A percentile compares a stretch with the other conserved stretches of the same genome.
These are phyloP conservation scores for Molossus molossus DNA, from an alignment of 2,797 vertebrate species.

Conservation along the genomic window DNA sequence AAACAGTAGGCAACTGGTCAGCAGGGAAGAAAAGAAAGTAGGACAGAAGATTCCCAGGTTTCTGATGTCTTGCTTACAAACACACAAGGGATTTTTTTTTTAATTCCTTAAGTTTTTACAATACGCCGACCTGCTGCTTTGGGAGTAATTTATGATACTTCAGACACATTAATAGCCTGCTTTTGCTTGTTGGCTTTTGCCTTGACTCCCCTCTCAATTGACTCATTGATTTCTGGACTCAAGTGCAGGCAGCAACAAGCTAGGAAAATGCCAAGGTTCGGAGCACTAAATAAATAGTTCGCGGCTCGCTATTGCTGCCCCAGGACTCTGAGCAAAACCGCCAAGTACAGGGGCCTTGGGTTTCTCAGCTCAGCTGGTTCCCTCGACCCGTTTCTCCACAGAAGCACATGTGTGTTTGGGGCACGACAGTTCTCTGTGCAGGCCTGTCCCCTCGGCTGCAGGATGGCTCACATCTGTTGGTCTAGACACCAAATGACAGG, in stretches of 20 bases:
- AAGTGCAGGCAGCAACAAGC: not conserved
- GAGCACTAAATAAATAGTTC: not conserved
- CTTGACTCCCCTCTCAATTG: conserved; percentile 26
- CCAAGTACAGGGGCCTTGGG: not conserved
- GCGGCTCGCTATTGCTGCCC: not conserved
- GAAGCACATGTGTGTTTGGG: not conserved
- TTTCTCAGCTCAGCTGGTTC: not conserved
- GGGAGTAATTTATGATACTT: not conserved
- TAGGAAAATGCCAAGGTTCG: not conserved
- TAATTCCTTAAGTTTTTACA: not conserved
- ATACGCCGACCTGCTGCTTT: not conserved
- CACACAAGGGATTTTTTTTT: not conserved
- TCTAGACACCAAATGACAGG: not conserved
- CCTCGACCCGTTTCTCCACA: not conserved
- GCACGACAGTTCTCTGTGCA: not conserved
- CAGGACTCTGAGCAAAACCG: not conserved
- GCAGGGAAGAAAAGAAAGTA: not conserved
- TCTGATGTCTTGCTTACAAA: not conserved
- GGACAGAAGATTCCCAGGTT: not conserved
- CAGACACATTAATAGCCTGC: not conserved
- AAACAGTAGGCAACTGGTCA: not conserved
- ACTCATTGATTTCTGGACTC: conserved; percentile 63
- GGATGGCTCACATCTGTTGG: not conserved
- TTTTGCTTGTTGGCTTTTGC: conserved; percentile 41
- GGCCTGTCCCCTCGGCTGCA: not conserved